Base-by-base conservation (phyloP, 2,888 invertebrate genomes). In the Fragum sueziense region DNA sequence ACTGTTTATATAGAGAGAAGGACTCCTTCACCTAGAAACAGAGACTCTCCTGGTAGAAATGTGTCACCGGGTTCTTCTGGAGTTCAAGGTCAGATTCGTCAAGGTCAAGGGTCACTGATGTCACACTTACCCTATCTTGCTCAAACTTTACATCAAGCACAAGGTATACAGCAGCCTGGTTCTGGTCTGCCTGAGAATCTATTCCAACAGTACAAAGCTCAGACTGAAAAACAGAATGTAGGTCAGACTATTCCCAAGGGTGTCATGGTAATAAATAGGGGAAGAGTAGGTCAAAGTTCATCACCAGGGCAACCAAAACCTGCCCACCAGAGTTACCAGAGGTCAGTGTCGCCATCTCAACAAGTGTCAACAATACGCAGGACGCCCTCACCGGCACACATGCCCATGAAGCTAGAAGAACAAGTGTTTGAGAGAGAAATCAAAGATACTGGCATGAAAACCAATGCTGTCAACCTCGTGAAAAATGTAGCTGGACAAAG, bases 341-440 rank as follows among this genome's bases (percentile, higher is more conserved):
- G 77, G 6, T 25, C 71, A 0, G 51, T 74, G 1, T 57, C 80
- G 11, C 80, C 83, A 2, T 65, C 37, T 22, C 69, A 72, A n/a
- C 79, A 83, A 61, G 82, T 85, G n/a, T 76, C 85, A 22, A 80
- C 84, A 0, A 85, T 86, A 34, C 76, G 84, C 27, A 80, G 86
- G 59, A 87, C 87, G 0, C 87, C 87, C 14, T 87, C 87, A 14
- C 87, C 87, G 6, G 87, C 87, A 29, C 86, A 86, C 57, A 85
- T 82, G 79, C 81, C 70, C 0, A 41, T 74, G 2, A 71, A 71
- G 3, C 14, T 41, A 31, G 78, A 81, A 7, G 17, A 47, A 20
- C 62, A 68, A 33, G 22, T 4, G 17, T 25, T 65, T 22, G 73
- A 73, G 1, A 71, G 59, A 33, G 76, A 67, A 17, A 47, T 75